phyloP scores from a whole-genome alignment of 2,113 vertebrate species.

The Alectura lathami region DNA sequence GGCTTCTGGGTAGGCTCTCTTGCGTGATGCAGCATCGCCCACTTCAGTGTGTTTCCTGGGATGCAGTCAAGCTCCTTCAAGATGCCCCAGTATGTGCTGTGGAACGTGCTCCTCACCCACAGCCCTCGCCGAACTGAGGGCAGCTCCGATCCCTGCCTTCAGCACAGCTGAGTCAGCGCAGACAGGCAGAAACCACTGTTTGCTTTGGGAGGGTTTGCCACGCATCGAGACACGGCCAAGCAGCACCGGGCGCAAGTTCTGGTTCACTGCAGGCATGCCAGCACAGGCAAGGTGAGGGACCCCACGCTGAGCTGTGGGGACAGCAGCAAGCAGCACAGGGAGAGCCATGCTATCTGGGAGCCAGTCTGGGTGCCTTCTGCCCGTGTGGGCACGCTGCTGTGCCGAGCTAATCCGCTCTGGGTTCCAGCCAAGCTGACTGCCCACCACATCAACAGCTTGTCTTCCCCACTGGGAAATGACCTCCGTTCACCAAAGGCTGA shows the following conservation, averaged over 20 bases:
- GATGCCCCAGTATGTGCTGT: not conserved
- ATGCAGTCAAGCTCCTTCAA: not conserved
- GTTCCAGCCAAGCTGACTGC: not conserved
- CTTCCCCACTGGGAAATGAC: not conserved
- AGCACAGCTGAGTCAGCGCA: conserved; percentile 39
- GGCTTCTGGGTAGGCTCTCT: not conserved
- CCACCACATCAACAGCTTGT: not conserved
- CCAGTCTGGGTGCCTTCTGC: conserved; percentile 30
- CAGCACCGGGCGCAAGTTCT: not conserved
- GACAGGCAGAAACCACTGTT: conserved; percentile 16
- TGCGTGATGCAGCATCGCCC: not conserved
- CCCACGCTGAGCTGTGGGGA: accelerated
- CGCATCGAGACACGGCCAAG: not conserved
- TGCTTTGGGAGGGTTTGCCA: conserved; percentile 26
- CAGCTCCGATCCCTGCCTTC: not conserved
- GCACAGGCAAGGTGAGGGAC: not conserved
- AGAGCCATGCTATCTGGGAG: not conserved
- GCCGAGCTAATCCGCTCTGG: not conserved
- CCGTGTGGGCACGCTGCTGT: conserved; percentile 3
- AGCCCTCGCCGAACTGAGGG: not conserved
- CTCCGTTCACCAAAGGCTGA: not conserved
- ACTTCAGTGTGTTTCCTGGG: not conserved
- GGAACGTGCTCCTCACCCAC: not conserved
- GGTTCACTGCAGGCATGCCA: not conserved
- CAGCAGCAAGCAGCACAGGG: accelerated